Evolutionary conservation across 2,113 vertebrate species (phyloP), one percentile per base, ranked within the genome.

Genomic region (Notarius lentiginosus): DNA sequence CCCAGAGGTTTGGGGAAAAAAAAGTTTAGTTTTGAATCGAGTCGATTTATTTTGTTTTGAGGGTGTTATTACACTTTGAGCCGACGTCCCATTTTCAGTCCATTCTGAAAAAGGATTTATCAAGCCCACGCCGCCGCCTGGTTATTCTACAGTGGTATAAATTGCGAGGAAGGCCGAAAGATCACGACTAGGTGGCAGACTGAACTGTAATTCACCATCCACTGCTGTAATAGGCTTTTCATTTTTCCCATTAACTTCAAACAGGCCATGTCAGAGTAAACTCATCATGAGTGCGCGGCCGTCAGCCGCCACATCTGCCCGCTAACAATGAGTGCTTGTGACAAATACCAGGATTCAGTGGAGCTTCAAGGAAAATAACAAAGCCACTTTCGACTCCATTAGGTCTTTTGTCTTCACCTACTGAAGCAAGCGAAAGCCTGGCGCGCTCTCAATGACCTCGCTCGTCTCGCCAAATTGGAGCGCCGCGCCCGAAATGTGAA

Each of bases 331-430:
- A 92, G 91, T 89, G 72, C 85, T 90, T 90, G 87, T 89, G 88
- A 91, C 90, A 92, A 94, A 95, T 92, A 91, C 90, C 89, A 63
- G 87, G 90, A 92, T 91, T 92, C 92, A 92, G 87, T 92, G 88
- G 90, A 93, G 93, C 94, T 94, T 93, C 89, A 91, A 93, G 90
- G 92, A 91, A 91, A 94, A 94, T 92, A 94, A 94, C 92, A 95
- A 94, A 94, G 93, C 91, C 88, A 89, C 91, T 92, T 94, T 93
- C 92, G 93, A 93, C 92, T 94, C 93, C 91, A 94, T 94, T 93
- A 93, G 87, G 88, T 92, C 90, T 90, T 92, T 95, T 95, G 95
- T 95, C 93, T 95, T 93, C 90, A 91, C 89, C 93, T 89, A 91
- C 86, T 90, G 93, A 90, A 92, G 93, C 93, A 93, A 93, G 95